These are phyloP conservation scores for Euwallacea fornicatus DNA, from an alignment of 1,140 invertebrate species.

Conservation along the genomic window DNA sequence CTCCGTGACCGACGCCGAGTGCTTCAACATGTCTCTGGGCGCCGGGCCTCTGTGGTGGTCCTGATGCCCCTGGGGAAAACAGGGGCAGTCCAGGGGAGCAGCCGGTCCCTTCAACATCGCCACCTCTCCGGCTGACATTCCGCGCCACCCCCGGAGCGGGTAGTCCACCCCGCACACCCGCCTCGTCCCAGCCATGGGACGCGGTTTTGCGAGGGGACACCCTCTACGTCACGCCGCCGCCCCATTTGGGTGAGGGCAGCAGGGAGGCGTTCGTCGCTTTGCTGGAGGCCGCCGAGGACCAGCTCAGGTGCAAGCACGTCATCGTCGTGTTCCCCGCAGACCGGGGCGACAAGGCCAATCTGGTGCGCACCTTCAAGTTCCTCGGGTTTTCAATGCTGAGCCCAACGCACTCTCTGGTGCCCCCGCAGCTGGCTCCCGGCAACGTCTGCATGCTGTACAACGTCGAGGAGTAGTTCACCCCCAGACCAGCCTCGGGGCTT, in stretches of 20 bases:
- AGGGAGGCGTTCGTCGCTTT: conserved; percentile 91
- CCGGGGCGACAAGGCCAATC: conserved; percentile 76
- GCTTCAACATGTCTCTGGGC: conserved; percentile 89
- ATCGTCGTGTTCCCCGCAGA: conserved; percentile 64
- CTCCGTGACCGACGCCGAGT: conserved; percentile 59
- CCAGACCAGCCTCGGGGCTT: conserved; percentile 47
- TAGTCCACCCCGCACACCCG: conserved; percentile 8
- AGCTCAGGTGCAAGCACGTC: conserved; percentile 79
- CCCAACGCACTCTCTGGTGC: conserved; percentile 77
- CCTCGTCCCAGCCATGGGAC: conserved; percentile 50
- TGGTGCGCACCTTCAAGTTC: conserved; percentile 95
- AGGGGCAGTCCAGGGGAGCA: conserved; percentile 33
- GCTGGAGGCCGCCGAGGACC: conserved; percentile 94
- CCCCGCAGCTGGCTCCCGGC: conserved; percentile 60
- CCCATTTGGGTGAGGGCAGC: conserved; percentile 83
- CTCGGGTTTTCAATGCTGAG: conserved; percentile 87
- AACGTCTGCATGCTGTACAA: conserved; percentile 81
- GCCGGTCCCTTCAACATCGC: conserved; percentile 34
- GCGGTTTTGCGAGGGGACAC: conserved; percentile 70
- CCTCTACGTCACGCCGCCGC: conserved; percentile 84
- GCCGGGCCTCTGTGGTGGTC: conserved; percentile 97
- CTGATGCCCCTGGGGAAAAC: conserved; percentile 79
- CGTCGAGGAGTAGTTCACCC: conserved; percentile 65
- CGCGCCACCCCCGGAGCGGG: conserved; percentile 44
- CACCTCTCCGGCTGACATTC: conserved; percentile 52